Evolutionary conservation across 1,140 invertebrate genomes (phyloP).

Genomic region (Drosophila sechellia): DNA sequence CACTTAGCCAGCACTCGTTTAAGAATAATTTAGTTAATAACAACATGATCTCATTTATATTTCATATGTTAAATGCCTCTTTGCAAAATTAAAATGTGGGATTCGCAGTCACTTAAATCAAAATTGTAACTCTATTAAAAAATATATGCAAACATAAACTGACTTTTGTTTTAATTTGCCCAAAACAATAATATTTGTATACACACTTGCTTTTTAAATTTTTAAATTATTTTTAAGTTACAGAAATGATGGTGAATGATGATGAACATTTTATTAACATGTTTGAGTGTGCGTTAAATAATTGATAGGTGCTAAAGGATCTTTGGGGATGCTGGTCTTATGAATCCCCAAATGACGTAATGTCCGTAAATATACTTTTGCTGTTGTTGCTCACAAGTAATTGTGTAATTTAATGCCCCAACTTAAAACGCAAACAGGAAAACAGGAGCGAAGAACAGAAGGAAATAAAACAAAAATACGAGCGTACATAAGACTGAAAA

Average conservation of each 20-base stretch:
- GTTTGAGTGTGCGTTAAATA: neutral
- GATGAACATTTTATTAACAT: neutral
- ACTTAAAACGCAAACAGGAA: slow-evolving; percentile 37
- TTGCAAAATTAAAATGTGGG: neutral
- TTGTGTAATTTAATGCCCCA: slow-evolving; percentile 42
- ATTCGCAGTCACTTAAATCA: neutral
- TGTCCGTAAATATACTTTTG: slow-evolving; percentile 13
- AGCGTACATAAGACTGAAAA: slow-evolving; percentile 41
- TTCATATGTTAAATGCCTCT: neutral
- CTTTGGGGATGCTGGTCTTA: neutral
- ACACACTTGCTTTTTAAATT: no score
- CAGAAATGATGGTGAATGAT: no score
- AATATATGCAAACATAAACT: no score
- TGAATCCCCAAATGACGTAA: slow-evolving; percentile 1
- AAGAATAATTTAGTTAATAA: slow-evolving; percentile 11
- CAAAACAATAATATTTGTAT: neutral
- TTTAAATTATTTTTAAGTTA: neutral
- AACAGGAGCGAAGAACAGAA: slow-evolving; percentile 3
- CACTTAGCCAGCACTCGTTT: neutral
- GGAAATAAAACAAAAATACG: slow-evolving; percentile 50
- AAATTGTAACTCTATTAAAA: neutral
- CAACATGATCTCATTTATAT: neutral
- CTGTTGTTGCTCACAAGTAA: slow-evolving; percentile 23
- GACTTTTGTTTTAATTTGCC: neutral
- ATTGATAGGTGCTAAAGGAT: slow-evolving; percentile 15